Base-by-base conservation (phyloP, 2,888 invertebrate species). In the Synanthedon andrenaeformis region DNA sequence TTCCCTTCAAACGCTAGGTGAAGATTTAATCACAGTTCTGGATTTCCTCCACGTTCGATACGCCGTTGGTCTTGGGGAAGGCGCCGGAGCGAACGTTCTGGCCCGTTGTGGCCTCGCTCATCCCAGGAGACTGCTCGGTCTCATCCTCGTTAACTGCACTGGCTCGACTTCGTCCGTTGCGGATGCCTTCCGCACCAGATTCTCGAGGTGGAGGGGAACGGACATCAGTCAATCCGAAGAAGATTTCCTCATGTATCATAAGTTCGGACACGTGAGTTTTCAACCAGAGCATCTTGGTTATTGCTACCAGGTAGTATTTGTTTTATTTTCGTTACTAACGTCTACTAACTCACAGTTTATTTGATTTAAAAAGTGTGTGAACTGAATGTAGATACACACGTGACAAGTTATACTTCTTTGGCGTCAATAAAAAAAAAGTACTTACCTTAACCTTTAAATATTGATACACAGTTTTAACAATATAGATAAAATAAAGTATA, bases 201-300 rank as follows among this genome's bases (percentile, higher is more conserved):
- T 95, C 73, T 93, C 95, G 59, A 91, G 93, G 66, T 94, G 96
- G 94, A 93, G 92, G 68, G 91, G 95, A 55, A 91, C 93, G 41
- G 93, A 92, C 71, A 95, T 96, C 81, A 94, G 94, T 56, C 94
- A 95, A 62, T 94, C 94, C 2, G 95, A 96, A 57, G 96, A 96
- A 82, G 93, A 94, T 67, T 96, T 95, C 79, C 89, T 96, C 61
- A 91, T 95, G 67, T 93, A 95, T 74, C 96, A 96, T 80, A 94
- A 96, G 89, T 96, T 96, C 80, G 96, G 96, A 78, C 93, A 94
- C 83, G 96, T 96, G 91, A 92, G 95, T 92, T 74, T 66, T 62
- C 62, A 59, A 62, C 65, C 59, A 61, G 76, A 76, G 63, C 68
- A 63, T 59, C 67, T 76, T 65, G 71, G 65, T 68, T 81, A 65